Conservation (phyloP, 1,140 invertebrate species). For the Delia radicum region DNA sequence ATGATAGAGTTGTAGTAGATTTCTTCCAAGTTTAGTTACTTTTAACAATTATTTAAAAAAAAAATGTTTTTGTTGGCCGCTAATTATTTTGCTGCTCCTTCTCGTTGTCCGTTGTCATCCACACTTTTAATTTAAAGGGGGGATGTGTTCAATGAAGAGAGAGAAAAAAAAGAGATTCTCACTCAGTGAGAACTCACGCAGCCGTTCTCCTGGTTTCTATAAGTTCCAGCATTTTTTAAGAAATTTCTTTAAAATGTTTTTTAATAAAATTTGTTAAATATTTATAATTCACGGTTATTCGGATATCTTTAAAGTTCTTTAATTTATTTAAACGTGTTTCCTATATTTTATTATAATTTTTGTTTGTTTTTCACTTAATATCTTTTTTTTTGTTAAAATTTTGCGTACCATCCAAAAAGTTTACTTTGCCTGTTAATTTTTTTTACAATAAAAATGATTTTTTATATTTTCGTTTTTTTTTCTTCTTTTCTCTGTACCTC, state of each 20-base stretch:
- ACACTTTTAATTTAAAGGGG: not conserved
- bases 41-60: not conserved
- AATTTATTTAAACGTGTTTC: slow-evolving; percentile 18
- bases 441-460: not conserved
- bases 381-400: not conserved
- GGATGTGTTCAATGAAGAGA: not conserved
- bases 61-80: not conserved
- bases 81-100: not conserved
- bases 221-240: slow-evolving; percentile 52
- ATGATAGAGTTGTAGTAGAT: too few relatives aligned
- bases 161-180: not conserved
- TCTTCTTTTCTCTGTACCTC: not conserved
- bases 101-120: not conserved
- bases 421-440: slow-evolving; percentile 7
- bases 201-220: slow-evolving; percentile 53
- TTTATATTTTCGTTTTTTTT: not conserved
- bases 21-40: not conserved
- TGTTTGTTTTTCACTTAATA: not conserved
- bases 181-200: slow-evolving; percentile 47
- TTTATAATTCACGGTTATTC: slow-evolving; percentile 15
- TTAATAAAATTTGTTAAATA: not conserved
- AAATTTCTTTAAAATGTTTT: slow-evolving; percentile 18
- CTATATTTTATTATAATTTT: slow-evolving; percentile 1
- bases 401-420: not conserved
- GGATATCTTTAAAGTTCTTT: not conserved